A percentile compares a stretch with the other conserved stretches of the same genome.
phyloP scores from a whole-genome alignment of 2,797 vertebrate species.

The Etheostoma nigrum region DNA sequence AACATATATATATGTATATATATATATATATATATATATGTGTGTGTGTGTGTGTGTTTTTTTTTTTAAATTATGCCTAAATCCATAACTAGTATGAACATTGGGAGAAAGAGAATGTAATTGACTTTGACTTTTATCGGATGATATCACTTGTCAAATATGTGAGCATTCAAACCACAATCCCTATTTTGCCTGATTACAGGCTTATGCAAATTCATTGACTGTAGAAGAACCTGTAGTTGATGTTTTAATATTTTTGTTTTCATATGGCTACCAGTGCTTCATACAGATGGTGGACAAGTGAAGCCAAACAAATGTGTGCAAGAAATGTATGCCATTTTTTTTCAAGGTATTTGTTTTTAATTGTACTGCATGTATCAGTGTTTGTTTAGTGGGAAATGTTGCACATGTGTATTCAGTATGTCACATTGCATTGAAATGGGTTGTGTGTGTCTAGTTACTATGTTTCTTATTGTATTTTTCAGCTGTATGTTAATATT shows the following conservation, averaged over 20 bases:
- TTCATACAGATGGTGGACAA: slow-evolving; percentile 7
- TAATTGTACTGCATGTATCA: slow-evolving; percentile 35
- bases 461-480: slow-evolving; percentile 21
- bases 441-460: slow-evolving; percentile 33
- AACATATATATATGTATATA: too few species aligned
- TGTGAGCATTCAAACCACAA: slow-evolving; percentile 48
- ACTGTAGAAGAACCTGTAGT: neutral
- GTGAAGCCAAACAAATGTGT: slow-evolving; percentile 57
- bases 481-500: slow-evolving; percentile 61
- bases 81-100: neutral
- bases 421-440: slow-evolving; percentile 23
- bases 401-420: slow-evolving; percentile 24
- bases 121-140: neutral
- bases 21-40: too few species aligned
- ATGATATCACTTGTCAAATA: neutral
- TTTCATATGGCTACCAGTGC: slow-evolving; percentile 11
- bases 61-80: neutral
- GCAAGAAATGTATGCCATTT: neutral
- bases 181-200: slow-evolving; percentile 18
- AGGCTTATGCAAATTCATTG: slow-evolving; percentile 16
- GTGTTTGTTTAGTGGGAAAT: slow-evolving; percentile 47
- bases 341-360: slow-evolving; percentile 41
- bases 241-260: slow-evolving; percentile 17
- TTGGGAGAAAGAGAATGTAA: too few species aligned
- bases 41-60: neutral